Evolutionary conservation across 2,888 invertebrate species (phyloP).

Genomic region (Galerucella calmariensis): DNA sequence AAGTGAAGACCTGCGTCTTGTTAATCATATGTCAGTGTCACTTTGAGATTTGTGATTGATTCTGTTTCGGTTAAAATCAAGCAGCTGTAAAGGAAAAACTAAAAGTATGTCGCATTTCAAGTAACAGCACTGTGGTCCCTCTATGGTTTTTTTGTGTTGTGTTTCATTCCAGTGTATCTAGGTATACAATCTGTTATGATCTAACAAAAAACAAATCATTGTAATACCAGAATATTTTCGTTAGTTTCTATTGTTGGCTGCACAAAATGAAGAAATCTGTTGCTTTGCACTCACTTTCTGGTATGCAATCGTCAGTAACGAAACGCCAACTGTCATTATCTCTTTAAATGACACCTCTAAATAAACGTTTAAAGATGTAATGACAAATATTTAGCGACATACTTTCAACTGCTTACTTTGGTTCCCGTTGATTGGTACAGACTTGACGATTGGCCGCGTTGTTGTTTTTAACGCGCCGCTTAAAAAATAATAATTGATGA

Average conservation of each 20-base stretch:
- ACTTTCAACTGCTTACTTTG: constrained; percentile 31
- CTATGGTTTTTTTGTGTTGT: constrained; percentile 4
- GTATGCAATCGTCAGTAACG: not conserved
- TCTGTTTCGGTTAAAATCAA: constrained; percentile 35
- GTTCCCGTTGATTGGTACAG: constrained; percentile 37
- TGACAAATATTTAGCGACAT: constrained; percentile 41
- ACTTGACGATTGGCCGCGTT: constrained; percentile 38
- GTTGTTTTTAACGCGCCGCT: constrained; percentile 40
- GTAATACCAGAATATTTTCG: not conserved
- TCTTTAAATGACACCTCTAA: constrained; percentile 8
- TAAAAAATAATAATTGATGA: constrained; percentile 49
- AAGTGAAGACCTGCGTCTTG: constrained; percentile 40
- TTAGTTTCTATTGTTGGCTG: not conserved
- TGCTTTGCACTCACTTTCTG: not conserved
- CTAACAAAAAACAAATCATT: not conserved
- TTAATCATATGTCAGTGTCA: constrained; percentile 49
- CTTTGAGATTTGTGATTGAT: constrained; percentile 42
- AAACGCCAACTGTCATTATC: constrained; percentile 3
- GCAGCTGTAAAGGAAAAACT: constrained; percentile 33
- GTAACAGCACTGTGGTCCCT: constrained; percentile 15
- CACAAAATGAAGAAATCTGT: not conserved
- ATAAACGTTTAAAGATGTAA: constrained; percentile 22
- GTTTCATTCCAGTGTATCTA: not conserved
- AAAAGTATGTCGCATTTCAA: constrained; percentile 30
- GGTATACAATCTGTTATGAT: constrained; percentile 7